These are phyloP conservation scores for Leptinotarsa juncta DNA, from an alignment of 2,888 invertebrate species.

Conservation along the genomic window DNA sequence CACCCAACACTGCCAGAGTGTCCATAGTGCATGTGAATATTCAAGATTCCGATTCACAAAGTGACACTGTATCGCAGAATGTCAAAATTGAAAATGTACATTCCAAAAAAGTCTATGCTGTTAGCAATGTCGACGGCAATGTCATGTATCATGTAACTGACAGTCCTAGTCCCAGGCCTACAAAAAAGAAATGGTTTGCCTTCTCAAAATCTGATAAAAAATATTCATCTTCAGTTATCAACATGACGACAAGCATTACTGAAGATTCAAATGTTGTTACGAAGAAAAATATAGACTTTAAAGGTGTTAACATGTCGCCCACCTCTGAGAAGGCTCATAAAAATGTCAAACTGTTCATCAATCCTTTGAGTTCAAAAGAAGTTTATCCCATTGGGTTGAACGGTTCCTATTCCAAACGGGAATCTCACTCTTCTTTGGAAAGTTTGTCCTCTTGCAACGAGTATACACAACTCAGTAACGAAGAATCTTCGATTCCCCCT, in stretches of 20 bases:
- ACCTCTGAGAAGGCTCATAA: conserved; percentile 55
- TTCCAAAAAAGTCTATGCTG: conserved; percentile 78
- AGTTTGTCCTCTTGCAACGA: conserved; percentile 61
- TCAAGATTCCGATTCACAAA: conserved; percentile 67
- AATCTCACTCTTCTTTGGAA: conserved; percentile 60
- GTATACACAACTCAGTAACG: conserved; percentile 55
- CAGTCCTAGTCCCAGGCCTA: conserved; percentile 60
- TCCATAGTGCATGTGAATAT: conserved; percentile 81
- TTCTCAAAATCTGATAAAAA: conserved; percentile 62
- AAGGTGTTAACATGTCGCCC: conserved; percentile 54
- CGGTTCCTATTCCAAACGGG: conserved; percentile 62
- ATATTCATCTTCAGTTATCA: conserved; percentile 57
- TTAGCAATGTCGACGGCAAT: conserved; percentile 85
- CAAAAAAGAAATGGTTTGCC: conserved; percentile 63
- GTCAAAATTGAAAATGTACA: conserved; percentile 59
- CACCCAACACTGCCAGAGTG: conserved; percentile 83
- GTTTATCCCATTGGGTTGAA: conserved; percentile 63
- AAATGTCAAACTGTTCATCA: conserved; percentile 64
- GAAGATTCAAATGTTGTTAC: conserved; percentile 63
- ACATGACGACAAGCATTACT: conserved; percentile 63
- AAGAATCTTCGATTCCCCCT: conserved; percentile 52
- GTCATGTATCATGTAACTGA: conserved; percentile 74
- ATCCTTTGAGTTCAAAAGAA: conserved; percentile 64
- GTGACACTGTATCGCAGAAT: conserved; percentile 56
- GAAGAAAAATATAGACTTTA: conserved; percentile 64